These are phyloP conservation scores for Antennarius striatus DNA, from an alignment of 2,113 vertebrate species.

Conservation along the genomic window DNA sequence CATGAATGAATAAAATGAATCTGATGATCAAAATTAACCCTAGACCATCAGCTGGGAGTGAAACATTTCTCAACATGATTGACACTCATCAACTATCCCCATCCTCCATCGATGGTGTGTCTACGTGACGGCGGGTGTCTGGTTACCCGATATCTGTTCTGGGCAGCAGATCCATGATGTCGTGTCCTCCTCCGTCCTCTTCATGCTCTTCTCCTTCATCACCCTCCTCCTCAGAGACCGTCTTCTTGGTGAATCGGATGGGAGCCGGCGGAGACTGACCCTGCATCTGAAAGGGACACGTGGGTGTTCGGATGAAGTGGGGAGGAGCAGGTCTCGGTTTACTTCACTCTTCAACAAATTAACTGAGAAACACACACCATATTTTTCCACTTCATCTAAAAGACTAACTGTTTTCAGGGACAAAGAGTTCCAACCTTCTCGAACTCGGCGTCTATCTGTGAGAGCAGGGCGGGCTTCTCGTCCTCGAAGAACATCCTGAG, in stretches of 20 bases:
- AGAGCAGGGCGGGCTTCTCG: conserved; percentile 94
- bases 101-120: not conserved
- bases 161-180: conserved; percentile 93
- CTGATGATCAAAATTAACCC: no score
- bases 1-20: no score
- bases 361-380: not conserved
- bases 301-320: no score
- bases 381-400: no score
- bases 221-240: conserved; percentile 68
- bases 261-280: conserved; percentile 89
- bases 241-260: conserved; percentile 80
- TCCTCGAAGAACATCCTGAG: conserved; percentile 98
- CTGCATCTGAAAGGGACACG: conserved; percentile 82
- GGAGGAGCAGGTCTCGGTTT: not conserved
- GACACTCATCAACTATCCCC: no score
- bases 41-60: no score
- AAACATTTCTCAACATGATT: no score
- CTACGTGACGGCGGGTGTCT: not conserved
- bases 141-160: conserved; percentile 89
- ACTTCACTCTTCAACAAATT: no score
- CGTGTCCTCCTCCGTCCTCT: conserved; percentile 83
- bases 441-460: conserved; percentile 96
- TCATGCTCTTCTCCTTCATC: conserved; percentile 85
- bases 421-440: conserved; percentile 85
- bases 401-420: no score